Evolutionary conservation across 2,113 vertebrate genomes (phyloP), one percentile per base, ranked within the genome.

Genomic region (Rhipidura dahli): DNA sequence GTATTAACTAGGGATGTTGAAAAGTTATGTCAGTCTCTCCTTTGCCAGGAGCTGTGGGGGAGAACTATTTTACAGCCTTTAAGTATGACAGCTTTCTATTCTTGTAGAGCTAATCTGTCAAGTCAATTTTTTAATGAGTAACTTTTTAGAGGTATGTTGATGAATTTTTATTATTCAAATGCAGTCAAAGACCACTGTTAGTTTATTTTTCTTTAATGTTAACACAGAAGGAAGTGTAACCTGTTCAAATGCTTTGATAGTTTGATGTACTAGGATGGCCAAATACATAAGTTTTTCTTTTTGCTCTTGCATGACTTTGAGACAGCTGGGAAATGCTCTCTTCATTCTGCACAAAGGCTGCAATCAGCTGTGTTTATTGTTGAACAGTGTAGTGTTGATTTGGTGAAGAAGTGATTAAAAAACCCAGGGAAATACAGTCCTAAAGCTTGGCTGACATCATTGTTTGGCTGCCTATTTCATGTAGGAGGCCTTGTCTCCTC

Each of bases 311-410:
- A 19, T 45, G n/a, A 7, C 26, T 91, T 80, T 3, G 17, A 77
- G 54, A 37, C 30, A 70, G 30, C 80, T 88, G 44, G 31, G 59
- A 83, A 89, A 81, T 11, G 39, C 49, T 84, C 61, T 8, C 9
- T 80, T 47, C 4, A 22, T 53, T 66, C n/a, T 6, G 3, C 47
- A 26, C 18, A 27, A 50, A 53, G 26, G 24, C 5, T 0, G 0
- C 35, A 53, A 83, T 86, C 27, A 63, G 39, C 47, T 54, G 47
- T 90, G 72, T 30, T 90, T 86, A 24, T 82, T 76, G 14, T 47
- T 80, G 63, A 83, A 85, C 37, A 65, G 45, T 35, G 35, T 42
- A 42, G 26, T 30, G 26, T 54, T 65, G 71, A 63, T 90, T 63
- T 92, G 60, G 18, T 44, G 50, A 83, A 83, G 47, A 82, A 20